Base-by-base conservation (phyloP, 2,888 invertebrate species). In the Carabus problematicus region DNA sequence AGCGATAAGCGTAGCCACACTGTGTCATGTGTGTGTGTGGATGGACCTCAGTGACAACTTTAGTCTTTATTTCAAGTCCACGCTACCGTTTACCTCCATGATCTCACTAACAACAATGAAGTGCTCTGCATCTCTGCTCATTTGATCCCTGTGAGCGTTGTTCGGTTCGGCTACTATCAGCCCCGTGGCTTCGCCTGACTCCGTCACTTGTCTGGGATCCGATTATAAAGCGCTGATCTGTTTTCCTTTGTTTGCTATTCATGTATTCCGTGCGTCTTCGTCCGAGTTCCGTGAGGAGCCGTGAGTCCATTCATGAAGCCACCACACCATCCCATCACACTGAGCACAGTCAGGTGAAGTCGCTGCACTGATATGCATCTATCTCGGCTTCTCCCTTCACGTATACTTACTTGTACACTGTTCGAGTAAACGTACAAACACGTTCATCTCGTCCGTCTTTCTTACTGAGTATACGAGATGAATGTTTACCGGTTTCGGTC, bases 181-280 rank as follows among this genome's bases (percentile, higher is more conserved):
- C 52, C 52, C 52, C 8, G 18, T 52, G 14, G 45, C 19, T 16
- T 52, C 9, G 9, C 6, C 16, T 52, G 16, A 18, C 52, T 52
- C 18, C 52, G 52, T 12, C 16, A 16, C 16, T 11, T 19, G 52
- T 52, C 52, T 52, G 9, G 52, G 52, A 52, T n/a, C 52, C 29
- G 40, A 39, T 56, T 56, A 39, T 62, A 62, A 62, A 60, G 19
- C 43, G 45, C 43, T 55, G 56, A 64, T 64, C 64, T 56, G 55
- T 56, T 56, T 55, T 45, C 56, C 64, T 64, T 64, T 64, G 64
- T 64, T 64, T 56, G 64, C 42, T 64, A 64, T 64, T 64, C 64
- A 64, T 64, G 43, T 64, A 64, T 64, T 64, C 29, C 64, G 45
- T 41, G 55, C 41, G 52, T 19, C 52, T 9, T 11, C 52, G 52